phyloP scores from a whole-genome alignment of 2,113 vertebrate genomes.

The Mus musculus region GRCm39 chr11:49715001-49715500 shows the following conservation, averaged over 20 bases:
- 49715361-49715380: not conserved
- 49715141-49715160: slow-evolving; percentile 88
- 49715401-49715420: not conserved
- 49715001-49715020: not conserved
- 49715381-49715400: no score
- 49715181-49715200: slow-evolving; percentile 98
- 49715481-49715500: not conserved
- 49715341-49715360: no score
- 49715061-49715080: not conserved
- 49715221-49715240: slow-evolving; percentile 96
- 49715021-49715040: not conserved
- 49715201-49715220: slow-evolving; percentile 98
- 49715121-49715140: not conserved
- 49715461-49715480: not conserved
- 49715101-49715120: not conserved
- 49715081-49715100: not conserved
- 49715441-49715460: not conserved
- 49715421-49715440: not conserved
- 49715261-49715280: slow-evolving; percentile 99
- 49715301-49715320: not conserved
- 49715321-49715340: not conserved
- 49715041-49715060: no score
- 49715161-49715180: slow-evolving; percentile 95
- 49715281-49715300: slow-evolving; percentile 77
- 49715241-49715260: slow-evolving; percentile 97